A percentile compares a stretch with the other conserved stretches of the same genome.
Evolutionary conservation across 2,797 vertebrate species (phyloP).

Genomic region (Cyclopterus lumpus): DNA sequence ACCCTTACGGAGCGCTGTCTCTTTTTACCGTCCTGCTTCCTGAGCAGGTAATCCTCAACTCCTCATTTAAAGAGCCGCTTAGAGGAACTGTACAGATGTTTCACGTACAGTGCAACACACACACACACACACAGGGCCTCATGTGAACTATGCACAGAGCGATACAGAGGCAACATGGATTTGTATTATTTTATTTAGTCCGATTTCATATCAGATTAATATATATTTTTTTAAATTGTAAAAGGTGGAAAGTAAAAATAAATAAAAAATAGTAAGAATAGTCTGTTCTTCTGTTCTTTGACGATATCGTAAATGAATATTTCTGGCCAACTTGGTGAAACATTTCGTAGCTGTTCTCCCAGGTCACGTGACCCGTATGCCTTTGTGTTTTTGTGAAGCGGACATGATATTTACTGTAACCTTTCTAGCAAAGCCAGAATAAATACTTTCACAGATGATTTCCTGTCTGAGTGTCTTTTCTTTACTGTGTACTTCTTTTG

Average conservation of each 20-base stretch:
- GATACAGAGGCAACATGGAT: neutral
- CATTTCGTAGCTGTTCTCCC: neutral
- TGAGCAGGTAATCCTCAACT: slow-evolving; percentile 70
- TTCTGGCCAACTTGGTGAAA: neutral
- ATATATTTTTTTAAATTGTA: too few relatives aligned
- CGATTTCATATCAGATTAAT: neutral
- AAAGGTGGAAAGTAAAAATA: neutral
- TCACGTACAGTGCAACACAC: neutral
- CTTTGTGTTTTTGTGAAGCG: neutral
- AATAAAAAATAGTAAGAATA: neutral
- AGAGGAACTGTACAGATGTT: slow-evolving; percentile 25
- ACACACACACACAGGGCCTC: neutral
- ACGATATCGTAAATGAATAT: neutral
- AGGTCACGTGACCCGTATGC: neutral
- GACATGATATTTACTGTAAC: neutral
- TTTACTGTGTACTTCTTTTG: neutral
- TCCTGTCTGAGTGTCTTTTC: neutral
- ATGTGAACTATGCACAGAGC: neutral
- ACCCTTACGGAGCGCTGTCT: slow-evolving; percentile 32
- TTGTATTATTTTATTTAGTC: neutral
- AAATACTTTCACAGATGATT: neutral
- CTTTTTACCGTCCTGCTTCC: slow-evolving; percentile 60
- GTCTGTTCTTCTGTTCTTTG: neutral
- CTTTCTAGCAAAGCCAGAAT: neutral
- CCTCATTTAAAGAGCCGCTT: slow-evolving; percentile 62